A percentile compares a stretch with the other conserved stretches of the same genome.
Evolutionary conservation across 2,797 vertebrate genomes (phyloP).

Genomic region (Sebastes hubbsi): DNA sequence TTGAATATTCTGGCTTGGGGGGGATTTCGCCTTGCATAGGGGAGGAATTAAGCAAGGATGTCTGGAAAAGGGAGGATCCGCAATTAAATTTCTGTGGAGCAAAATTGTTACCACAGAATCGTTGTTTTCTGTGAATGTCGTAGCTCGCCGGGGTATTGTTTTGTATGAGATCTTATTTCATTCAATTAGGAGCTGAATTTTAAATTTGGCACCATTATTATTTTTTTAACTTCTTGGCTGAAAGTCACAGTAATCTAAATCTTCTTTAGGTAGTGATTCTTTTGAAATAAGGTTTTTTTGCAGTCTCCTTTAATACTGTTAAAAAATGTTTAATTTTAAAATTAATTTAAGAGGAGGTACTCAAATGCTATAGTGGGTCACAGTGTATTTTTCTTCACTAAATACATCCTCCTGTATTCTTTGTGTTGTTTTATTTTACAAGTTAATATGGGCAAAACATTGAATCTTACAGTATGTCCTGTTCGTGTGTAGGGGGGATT

Average conservation of each 20-base stretch:
- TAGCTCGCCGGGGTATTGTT: conserved; percentile 3
- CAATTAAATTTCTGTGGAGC: conserved; percentile 58
- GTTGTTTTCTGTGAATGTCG: conserved; percentile 22
- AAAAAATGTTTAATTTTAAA: not conserved
- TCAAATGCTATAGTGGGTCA: conserved; percentile 1
- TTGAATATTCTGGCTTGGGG: conserved; percentile 91
- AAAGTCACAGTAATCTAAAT: not conserved
- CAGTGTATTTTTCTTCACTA: conserved; percentile 78
- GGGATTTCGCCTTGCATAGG: conserved; percentile 59
- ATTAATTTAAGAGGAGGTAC: conserved; percentile 36
- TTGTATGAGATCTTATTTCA: not conserved
- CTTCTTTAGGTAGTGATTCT: not conserved
- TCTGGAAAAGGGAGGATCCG: conserved; percentile 52
- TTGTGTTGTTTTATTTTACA: not conserved
- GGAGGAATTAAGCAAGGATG: conserved; percentile 67
- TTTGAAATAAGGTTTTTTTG: not conserved
- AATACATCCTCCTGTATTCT: conserved; percentile 40
- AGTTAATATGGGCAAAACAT: conserved; percentile 34
- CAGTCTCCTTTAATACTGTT: not conserved
- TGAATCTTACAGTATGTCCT: conserved; percentile 4
- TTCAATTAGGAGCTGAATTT: conserved; percentile 10
- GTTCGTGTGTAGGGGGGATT: conserved; percentile 65
- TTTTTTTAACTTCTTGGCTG: not conserved
- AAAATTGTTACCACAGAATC: conserved; percentile 26
- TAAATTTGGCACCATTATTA: not conserved